Evolutionary conservation across 2,888 invertebrate species (phyloP), one percentile per base, ranked within the genome.

Genomic region (Hylaea fasciaria): DNA sequence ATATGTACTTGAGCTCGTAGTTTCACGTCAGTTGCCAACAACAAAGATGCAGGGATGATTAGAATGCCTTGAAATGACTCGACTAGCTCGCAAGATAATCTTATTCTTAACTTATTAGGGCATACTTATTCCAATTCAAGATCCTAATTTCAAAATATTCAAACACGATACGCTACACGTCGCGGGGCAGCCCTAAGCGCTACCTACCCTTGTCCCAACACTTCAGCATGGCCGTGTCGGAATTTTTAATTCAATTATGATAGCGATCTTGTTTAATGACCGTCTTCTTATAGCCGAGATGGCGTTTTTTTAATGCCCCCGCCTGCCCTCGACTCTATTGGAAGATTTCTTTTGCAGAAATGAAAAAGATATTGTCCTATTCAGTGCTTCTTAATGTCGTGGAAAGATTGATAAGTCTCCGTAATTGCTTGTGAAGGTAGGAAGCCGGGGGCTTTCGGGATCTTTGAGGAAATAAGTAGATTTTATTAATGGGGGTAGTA

Each of bases 241-340:
- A 92, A 92, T 91, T 91, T 91, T 91, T 91, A 92, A 92, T 92
- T 92, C 91, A 92, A 92, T 92, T 91, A 92, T 90, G 91, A 91
- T 91, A 90, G 87, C 88, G 85, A 91, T 91, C 91, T 86, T 89
- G 88, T 88, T 90, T 91, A 91, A 91, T 91, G 90, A 84, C 85
- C 87, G 80, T 74, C 82, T 82, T 81, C 83, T 83, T 82, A 82
- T 72, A 80, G 82, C 73, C 74, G 69, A 67, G 78, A 77, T 78
- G 80, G 80, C 78, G 80, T 82, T 84, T 82, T 79, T 82, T 80
- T 62, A 57, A 52, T 52, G 51, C 51, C 17, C 58, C 60, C 40
- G 52, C 35, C 52, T 41, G 47, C 63, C 59, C 50, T 29, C 17
- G 16, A 45, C 50, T 55, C 66, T 64, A 65, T 69, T 66, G 43